Percentiles rank a stretch among this genome's conserved stretches.
Evolutionary conservation across 2,113 vertebrate species (phyloP).

Genomic region (Jaculus jaculus): DNA sequence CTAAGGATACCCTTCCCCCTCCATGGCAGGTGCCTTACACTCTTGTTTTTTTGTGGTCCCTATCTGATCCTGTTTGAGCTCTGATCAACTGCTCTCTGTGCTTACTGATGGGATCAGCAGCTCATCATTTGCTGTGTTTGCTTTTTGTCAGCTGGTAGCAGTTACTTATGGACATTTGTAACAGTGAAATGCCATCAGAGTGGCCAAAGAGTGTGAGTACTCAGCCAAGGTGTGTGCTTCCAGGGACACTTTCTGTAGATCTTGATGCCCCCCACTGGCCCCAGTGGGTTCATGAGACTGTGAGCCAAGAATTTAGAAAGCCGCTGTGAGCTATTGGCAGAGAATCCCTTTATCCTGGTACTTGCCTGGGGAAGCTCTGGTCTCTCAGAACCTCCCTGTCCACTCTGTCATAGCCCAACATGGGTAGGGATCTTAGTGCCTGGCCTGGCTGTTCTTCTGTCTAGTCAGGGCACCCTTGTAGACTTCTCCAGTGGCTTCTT

Average conservation of each 20-base stretch:
- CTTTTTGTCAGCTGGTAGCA: fast-evolving
- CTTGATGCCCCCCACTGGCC: not conserved
- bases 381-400: not conserved
- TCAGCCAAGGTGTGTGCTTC: not conserved
- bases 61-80: fast-evolving
- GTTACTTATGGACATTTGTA: not conserved
- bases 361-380: fast-evolving
- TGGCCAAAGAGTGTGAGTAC: not conserved
- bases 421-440: no score
- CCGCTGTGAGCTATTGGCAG: fast-evolving
- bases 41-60: no score
- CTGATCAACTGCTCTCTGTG: fast-evolving
- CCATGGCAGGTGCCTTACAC: not conserved
- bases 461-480: fast-evolving
- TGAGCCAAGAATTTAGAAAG: not conserved
- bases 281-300: not conserved
- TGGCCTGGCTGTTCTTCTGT: no score
- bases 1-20: not conserved
- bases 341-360: not conserved
- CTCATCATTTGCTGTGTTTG: not conserved
- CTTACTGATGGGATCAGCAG: no score
- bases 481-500: not conserved
- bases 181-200: fast-evolving
- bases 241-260: not conserved
- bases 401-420: fast-evolving